Conservation (phyloP, 2,888 invertebrate genomes). For the Mimachlamys varia region DNA sequence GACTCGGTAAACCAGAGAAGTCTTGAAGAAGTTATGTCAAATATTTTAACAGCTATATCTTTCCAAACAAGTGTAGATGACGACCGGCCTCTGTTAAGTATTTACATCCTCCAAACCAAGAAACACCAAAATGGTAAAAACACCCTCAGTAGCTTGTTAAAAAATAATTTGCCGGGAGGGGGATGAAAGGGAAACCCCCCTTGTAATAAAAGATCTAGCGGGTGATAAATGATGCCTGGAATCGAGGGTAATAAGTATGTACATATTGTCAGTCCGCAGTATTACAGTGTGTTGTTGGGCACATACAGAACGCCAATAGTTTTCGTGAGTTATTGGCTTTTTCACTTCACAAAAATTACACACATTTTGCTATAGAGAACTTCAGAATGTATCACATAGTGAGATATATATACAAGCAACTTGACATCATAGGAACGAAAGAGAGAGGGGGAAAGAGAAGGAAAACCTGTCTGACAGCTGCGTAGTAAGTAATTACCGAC, state of each 20-base stretch:
- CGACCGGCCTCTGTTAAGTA: neutral
- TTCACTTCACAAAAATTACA: neutral
- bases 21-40: neutral
- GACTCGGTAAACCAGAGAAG: neutral
- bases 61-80: neutral
- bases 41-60: neutral
- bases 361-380: neutral
- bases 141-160: conserved; percentile 27
- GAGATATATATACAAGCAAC: neutral
- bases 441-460: neutral
- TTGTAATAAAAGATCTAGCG: neutral
- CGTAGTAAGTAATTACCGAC: neutral
- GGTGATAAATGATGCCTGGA: neutral
- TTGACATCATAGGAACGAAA: neutral
- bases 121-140: conserved; percentile 2
- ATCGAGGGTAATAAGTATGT: conserved; percentile 16
- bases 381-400: neutral
- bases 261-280: neutral
- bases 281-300: neutral
- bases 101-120: neutral
- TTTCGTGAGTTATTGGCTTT: neutral
- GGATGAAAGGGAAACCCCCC: neutral
- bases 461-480: conserved; percentile 2
- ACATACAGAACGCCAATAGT: neutral
- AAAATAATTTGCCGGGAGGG: conserved; percentile 28